Percentiles rank a stretch among this genome's conserved stretches.
Evolutionary conservation across 2,888 invertebrate genomes (phyloP).

Genomic region (Lissonota sp.): DNA sequence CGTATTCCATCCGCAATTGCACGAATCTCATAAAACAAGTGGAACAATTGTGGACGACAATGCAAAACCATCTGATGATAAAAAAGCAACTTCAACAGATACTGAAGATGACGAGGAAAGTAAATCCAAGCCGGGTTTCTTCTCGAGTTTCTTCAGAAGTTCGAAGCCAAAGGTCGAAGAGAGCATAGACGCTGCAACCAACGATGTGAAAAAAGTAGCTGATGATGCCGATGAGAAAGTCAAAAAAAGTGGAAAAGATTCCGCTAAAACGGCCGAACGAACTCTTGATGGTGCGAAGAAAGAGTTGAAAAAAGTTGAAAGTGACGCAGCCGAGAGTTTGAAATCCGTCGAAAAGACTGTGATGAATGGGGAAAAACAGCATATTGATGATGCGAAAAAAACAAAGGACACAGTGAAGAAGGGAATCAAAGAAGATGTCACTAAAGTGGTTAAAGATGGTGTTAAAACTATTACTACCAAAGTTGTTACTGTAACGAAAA

Average conservation of each 20-base stretch:
- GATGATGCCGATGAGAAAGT: conserved; percentile 67
- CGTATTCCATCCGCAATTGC: conserved; percentile 73
- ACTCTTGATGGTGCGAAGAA: conserved; percentile 60
- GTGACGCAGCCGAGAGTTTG: conserved; percentile 54
- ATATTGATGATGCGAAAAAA: conserved; percentile 58
- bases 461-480: conserved; percentile 84
- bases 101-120: conserved; percentile 65
- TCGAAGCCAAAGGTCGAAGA: conserved; percentile 72
- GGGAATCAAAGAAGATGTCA: conserved; percentile 65
- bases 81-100: conserved; percentile 54
- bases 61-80: conserved; percentile 51
- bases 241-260: conserved; percentile 60
- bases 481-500: conserved; percentile 76
- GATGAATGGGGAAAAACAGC: conserved; percentile 50
- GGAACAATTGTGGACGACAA: conserved; percentile 8
- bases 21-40: conserved; percentile 69
- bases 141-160: conserved; percentile 75
- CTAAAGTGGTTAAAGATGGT: conserved; percentile 62
- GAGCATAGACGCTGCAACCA: conserved; percentile 63
- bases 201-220: conserved; percentile 60
- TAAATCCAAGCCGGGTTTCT: conserved; percentile 75
- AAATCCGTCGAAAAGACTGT: conserved; percentile 67
- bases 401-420: conserved; percentile 55
- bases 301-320: conserved; percentile 60
- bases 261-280: conserved; percentile 63